Percentiles rank a stretch among this genome's conserved stretches.
Evolutionary conservation across 2,797 vertebrate species (phyloP).

Genomic region (Malurus leucopterus): DNA sequence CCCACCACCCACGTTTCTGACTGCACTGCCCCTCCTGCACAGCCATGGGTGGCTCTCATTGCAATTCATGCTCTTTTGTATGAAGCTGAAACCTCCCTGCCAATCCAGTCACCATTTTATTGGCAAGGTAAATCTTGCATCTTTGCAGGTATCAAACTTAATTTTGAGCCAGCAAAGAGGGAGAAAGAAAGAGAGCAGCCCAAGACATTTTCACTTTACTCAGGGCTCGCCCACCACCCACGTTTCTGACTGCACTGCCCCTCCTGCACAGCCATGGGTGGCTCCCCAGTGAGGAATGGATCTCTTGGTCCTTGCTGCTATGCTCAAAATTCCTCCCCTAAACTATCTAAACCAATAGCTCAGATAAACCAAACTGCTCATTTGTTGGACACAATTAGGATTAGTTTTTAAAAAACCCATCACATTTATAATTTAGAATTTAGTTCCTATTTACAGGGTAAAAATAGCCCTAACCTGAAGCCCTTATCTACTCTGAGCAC

Average conservation of each 20-base stretch:
- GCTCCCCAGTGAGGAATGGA: neutral
- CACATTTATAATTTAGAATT: neutral
- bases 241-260: neutral
- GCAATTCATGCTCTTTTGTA: no score
- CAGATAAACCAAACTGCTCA: neutral
- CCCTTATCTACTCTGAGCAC: neutral
- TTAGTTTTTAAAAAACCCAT: neutral
- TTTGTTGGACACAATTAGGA: neutral
- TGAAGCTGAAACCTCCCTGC: no score
- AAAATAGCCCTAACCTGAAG: neutral
- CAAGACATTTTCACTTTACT: neutral
- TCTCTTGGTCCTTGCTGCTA: neutral
- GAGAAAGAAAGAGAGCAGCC: no score
- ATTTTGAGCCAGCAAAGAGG: no score
- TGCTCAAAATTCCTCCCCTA: neutral
- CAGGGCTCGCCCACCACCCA: neutral
- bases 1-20: fast-evolving
- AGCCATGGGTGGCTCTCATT: neutral
- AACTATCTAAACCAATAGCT: neutral
- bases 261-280: neutral
- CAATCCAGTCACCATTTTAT: no score
- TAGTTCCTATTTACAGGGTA: neutral
- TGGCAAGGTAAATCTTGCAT: no score
- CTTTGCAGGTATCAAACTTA: no score
- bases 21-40: neutral